Conservation (phyloP, 2,888 invertebrate species). For the Thera britannica region DNA sequence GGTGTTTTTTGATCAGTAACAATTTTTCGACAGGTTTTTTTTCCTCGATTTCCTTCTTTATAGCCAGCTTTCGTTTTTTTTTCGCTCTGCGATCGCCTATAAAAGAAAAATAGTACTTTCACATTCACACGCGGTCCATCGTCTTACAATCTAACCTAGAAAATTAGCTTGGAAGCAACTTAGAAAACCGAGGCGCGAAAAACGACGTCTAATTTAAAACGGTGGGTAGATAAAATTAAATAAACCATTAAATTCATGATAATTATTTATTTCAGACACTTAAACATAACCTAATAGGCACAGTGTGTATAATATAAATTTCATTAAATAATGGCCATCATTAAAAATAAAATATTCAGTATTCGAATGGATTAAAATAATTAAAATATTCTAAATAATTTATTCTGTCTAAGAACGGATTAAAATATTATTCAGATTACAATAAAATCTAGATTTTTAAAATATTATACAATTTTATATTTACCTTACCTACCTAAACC, state of each 20-base stretch:
- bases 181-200: neutral
- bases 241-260: neutral
- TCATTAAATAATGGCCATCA: constrained; percentile 8
- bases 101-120: constrained; percentile 77
- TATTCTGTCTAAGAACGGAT: neutral
- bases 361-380: neutral
- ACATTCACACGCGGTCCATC: constrained; percentile 65
- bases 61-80: constrained; percentile 67
- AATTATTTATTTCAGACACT: constrained; percentile 19
- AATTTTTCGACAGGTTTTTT: constrained; percentile 51
- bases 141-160: constrained; percentile 26
- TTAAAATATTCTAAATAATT: neutral
- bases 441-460: constrained; percentile 1
- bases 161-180: constrained; percentile 25
- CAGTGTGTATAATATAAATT: constrained; percentile 9
- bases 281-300: constrained; percentile 1
- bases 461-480: constrained; percentile 4
- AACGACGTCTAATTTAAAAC: neutral
- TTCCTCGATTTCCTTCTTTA: constrained; percentile 62
- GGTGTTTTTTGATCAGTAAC: constrained; percentile 47
- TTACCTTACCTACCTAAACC: constrained; percentile 2
- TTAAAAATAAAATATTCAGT: constrained; percentile 1
- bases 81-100: constrained; percentile 74
- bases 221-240: neutral
- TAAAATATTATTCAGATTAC: neutral